Evolutionary conservation across 2,113 vertebrate genomes (phyloP), one percentile per base, ranked within the genome.

Genomic region (Pungitius pungitius): DNA sequence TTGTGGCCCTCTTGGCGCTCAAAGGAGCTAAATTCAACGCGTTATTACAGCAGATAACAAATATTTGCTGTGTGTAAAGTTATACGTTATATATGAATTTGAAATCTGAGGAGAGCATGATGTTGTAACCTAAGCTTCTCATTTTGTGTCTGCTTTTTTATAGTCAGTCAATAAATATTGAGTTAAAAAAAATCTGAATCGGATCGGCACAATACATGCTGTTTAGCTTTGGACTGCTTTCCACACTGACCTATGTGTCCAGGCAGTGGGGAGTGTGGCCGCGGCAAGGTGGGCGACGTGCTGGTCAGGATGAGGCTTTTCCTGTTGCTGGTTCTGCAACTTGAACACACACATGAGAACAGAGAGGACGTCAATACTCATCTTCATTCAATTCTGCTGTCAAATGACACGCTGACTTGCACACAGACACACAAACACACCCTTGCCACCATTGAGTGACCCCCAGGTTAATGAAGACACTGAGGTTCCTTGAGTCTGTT

Each of bases 271-370:
- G 96, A 97, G 82, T 98, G 96, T 4, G 96, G 96, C 73, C 96
- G 91, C 17, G 96, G 96, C 83, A 98, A 92, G 2, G 96, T 98
- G 81, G 96, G 79, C 54, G 96, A 94, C 3, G 96, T 98, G 88
- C 95, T 97, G 80, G 95, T 97, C 89, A 98, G 87, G 89, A 98
- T 97, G 88, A 97, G 93, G 90, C 95, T 96, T 87, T 97, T 97
- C 85, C 96, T 87, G 91, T 97, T 97, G 82, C 90, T 93, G 80
- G 92, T 92, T 79, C 92, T 89, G 86, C 91, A 94, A 71, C 92
- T 93, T 40, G 7, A 88, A 66, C 13, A 43, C 39, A 43, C 39
- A 86, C 13, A 79, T 8, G 30, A 83, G 8, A 77, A 77, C 27
- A 89, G 61, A 84, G 27, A 73, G 26, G 59, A 68, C 6, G 10